These are phyloP conservation scores for Leptocoma aspasia DNA, from an alignment of 2,113 vertebrate genomes.

Conservation along the genomic window DNA sequence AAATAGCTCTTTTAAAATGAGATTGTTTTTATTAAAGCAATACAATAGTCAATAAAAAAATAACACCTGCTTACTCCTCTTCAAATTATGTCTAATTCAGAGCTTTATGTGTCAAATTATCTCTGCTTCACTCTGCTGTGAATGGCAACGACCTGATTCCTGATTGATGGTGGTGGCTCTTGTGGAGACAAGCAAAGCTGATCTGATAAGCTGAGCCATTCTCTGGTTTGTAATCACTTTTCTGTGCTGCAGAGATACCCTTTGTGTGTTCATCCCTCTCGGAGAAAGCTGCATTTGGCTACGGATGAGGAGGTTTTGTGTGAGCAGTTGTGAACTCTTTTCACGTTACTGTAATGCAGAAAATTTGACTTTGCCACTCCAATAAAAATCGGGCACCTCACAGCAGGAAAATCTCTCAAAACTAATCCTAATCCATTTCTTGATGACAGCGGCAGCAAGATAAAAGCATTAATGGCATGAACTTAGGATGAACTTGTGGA, in stretches of 20 bases:
- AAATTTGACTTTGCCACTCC: not conserved
- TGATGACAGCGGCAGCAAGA: not conserved
- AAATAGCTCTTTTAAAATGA: not conserved
- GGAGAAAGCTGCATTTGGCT: not conserved
- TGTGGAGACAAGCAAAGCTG: constrained; percentile 30
- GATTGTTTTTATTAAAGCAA: constrained; percentile 29
- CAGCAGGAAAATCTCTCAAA: not conserved
- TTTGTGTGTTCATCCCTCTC: not conserved
- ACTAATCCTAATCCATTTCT: not conserved
- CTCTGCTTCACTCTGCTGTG: constrained; percentile 23
- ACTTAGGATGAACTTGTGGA: not conserved
- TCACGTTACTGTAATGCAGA: not conserved
- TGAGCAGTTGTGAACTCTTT: not conserved
- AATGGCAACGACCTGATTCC: constrained; percentile 19
- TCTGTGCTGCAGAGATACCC: not conserved
- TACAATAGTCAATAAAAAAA: constrained; percentile 27
- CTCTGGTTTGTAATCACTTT: constrained; percentile 25
- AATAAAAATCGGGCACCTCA: not conserved
- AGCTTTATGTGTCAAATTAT: constrained; percentile 8
- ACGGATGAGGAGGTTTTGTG: not conserved
- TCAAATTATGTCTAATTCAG: constrained; percentile 7
- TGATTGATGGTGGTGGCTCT: constrained; percentile 47
- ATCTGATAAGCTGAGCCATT: constrained; percentile 22
- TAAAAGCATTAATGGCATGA: not conserved
- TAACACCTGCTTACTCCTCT: constrained; percentile 43